Percentiles rank a stretch among this genome's conserved stretches.
Conservation (phyloP, 1,140 invertebrate species). For the Drosophila funebris region DNA sequence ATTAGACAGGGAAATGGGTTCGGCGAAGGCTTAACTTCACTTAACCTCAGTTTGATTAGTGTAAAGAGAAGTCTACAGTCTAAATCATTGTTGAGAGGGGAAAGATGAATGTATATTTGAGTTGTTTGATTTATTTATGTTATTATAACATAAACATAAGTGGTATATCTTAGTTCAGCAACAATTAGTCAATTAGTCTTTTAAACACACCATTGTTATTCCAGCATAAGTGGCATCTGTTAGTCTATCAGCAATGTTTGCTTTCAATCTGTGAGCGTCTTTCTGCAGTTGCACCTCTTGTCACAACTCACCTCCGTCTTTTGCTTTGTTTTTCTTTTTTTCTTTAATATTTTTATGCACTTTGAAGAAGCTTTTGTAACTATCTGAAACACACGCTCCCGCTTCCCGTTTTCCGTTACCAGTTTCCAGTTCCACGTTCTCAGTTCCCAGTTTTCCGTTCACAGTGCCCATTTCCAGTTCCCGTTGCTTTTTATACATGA, state of each 20-base stretch:
- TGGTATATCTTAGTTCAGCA: too few species aligned
- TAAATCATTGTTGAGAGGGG: too few species aligned
- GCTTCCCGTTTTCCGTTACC: slow-evolving; percentile 4
- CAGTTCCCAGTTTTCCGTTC: slow-evolving; percentile 14
- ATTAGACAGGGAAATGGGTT: background rate
- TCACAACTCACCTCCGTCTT: background rate
- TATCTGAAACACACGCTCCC: slow-evolving; percentile 37
- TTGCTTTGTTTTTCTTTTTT: slow-evolving; percentile 41
- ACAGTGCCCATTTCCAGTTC: background rate
- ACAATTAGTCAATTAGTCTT: too few species aligned
- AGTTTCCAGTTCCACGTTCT: slow-evolving; percentile 13
- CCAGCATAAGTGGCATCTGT: background rate
- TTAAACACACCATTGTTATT: too few species aligned
- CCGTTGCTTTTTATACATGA: slow-evolving; percentile 55
- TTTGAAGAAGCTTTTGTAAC: slow-evolving; percentile 31
- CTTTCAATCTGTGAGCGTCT: background rate
- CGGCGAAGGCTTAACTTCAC: background rate
- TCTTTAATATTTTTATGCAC: slow-evolving; percentile 74
- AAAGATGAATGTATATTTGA: too few species aligned
- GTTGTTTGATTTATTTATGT: too few species aligned
- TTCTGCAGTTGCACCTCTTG: background rate
- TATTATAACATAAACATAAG: too few species aligned
- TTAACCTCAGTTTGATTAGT: too few species aligned
- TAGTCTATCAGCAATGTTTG: background rate
- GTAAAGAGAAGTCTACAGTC: too few species aligned